Evolutionary conservation across 2,113 vertebrate species (phyloP), one percentile per base, ranked within the genome.

Genomic region (Ramphastos sulfuratus): DNA sequence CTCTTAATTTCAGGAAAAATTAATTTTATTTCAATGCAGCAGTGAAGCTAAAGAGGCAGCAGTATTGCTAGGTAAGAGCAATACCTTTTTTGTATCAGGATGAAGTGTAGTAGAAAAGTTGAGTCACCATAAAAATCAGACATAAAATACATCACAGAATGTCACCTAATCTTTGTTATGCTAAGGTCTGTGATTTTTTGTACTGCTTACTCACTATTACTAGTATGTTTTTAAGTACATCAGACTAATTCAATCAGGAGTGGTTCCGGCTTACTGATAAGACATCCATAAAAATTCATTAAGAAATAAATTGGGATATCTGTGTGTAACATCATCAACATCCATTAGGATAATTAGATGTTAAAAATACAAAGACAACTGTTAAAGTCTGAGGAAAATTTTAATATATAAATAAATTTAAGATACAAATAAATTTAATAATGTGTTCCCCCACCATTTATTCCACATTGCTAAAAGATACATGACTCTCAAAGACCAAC

Each of bases 151-250:
- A 33, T 67, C 66, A 48, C 9, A 73, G 67, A 83, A 91, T 78
- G 25, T 28, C 37, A 82, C 18, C 23, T 78, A 60, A 87, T 90
- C 85, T 94, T 90, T 90, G 37, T 74, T 84, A 42, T 50, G 46
- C 63, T 88, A 71, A 46, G 42, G 56, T 93, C 56, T 93, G 46
- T 73, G 65, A 52, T 84, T 97, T 96, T 91, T 93, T 85, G 61
- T 88, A 85, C 75, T 94, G 30, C 39, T 91, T 87, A 76, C 50
- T 96, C 75, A 82, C 88, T 96, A 84, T 65, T 95, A 70, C 55
- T 77, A 60, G 76, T 81, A 63, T 82, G 37, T 60, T 93, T 93
- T 92, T 82, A 95, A 84, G 85, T 82, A 73, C 54, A 90, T 73
- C 37, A 59, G 33, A 73, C 76, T 69, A 75, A 82, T 48, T 90